Evolutionary conservation across 2,113 vertebrate genomes (phyloP).

Genomic region (Thamnaconus septentrionalis): DNA sequence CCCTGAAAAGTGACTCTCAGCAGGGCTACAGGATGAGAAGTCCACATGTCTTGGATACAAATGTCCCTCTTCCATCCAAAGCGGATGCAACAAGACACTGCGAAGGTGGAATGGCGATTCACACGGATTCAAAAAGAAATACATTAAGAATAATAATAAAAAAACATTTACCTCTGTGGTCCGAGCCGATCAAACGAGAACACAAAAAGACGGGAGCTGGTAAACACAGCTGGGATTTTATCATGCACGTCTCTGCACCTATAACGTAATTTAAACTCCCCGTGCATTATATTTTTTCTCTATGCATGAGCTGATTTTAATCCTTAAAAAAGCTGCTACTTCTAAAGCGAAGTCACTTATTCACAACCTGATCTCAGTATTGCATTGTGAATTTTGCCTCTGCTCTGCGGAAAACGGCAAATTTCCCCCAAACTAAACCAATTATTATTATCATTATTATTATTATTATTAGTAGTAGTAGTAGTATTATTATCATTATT

Average conservation of each 20-base stretch:
- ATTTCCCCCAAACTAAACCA: too few species aligned
- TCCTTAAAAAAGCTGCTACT: too few species aligned
- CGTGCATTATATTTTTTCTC: too few species aligned
- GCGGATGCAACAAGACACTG: slow-evolving; percentile 77
- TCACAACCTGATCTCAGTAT: too few species aligned
- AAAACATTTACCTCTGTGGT: slow-evolving; percentile 32
- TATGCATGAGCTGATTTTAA: too few species aligned
- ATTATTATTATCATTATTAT: too few species aligned
- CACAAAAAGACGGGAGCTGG: slow-evolving; percentile 11
- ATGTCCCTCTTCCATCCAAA: slow-evolving; percentile 41
- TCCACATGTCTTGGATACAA: slow-evolving; percentile 23
- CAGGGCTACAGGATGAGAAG: background rate
- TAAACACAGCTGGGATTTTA: slow-evolving; percentile 28
- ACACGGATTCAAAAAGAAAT: slow-evolving; percentile 32
- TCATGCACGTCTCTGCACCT: slow-evolving; percentile 12
- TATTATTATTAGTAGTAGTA: too few species aligned
- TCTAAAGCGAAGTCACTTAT: too few species aligned
- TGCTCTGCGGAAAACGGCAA: too few species aligned
- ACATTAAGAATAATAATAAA: slow-evolving; percentile 50
- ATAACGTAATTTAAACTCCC: too few species aligned
- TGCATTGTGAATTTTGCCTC: too few species aligned
- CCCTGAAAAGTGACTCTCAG: background rate
- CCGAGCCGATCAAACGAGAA: slow-evolving; percentile 32
- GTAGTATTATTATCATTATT: too few species aligned
- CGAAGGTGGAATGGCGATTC: slow-evolving; percentile 62